Base-by-base conservation (phyloP, 2,888 invertebrate genomes). In the Tachystola acroxantha region DNA sequence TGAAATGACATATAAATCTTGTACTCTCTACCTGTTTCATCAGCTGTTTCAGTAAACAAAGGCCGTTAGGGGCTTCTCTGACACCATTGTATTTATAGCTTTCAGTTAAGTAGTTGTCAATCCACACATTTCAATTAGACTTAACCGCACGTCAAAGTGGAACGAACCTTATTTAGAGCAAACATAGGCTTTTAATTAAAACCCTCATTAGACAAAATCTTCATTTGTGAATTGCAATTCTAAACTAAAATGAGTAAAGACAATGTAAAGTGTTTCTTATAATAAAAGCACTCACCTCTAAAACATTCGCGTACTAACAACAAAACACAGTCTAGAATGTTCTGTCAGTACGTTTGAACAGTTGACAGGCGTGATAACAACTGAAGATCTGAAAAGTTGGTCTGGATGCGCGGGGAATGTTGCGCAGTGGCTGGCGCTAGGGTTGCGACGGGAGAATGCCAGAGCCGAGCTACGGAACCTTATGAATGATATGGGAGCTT, bases 231-330 rank as follows among this genome's bases (percentile, higher is more conserved):
- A n/a, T n/a, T n/a, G n/a, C n/a, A n/a, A n/a, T n/a, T n/a, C n/a
- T n/a, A n/a, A n/a, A n/a, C n/a, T n/a, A n/a, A n/a, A n/a, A n/a
- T n/a, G n/a, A n/a, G 16, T 4, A 16, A 16, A 16, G 3, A 16
- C 16, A 4, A 4, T 16, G 16, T 16, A 16, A 16, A 16, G 3
- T 16, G 16, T 16, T 16, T 16, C 3, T 16, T 16, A 6, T 24
- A 24, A 22, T 10, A 32, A 20, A 19, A 39, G 40, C 34, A 46
- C 76, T 77, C 64, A 84, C 84, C 82, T 37, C 80, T 74, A 82
- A 60, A 65, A 53, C 85, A 84, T 84, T 66, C 73, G 57, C 57
- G 63, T 50, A 46, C 55, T 48, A 59, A 63, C 60, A 70, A 71
- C 66, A 75, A 75, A 72, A 70, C 70, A 70, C 70, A 42, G 53